Evolutionary conservation across 2,797 vertebrate species (phyloP).

Genomic region (Botia kubotai): DNA sequence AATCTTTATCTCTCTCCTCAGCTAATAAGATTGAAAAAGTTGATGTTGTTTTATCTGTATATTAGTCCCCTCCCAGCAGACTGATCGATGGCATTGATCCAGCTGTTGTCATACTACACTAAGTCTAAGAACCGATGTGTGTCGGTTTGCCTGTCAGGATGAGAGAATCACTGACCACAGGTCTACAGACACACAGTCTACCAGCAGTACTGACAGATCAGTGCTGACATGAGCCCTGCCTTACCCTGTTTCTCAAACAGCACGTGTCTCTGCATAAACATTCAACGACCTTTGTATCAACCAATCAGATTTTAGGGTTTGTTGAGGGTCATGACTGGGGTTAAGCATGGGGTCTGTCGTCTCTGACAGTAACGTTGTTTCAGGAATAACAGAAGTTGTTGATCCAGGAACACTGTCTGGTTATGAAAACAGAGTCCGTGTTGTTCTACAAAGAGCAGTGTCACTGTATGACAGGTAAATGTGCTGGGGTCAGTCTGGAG

Average conservation of each 20-base stretch:
- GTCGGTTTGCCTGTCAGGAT: neutral
- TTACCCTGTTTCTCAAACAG: neutral
- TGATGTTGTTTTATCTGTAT: neutral
- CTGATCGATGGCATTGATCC: conserved; percentile 34
- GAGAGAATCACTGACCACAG: neutral
- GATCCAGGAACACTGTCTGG: neutral
- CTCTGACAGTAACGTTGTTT: neutral
- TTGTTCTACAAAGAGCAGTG: neutral
- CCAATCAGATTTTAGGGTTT: neutral
- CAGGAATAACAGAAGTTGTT: neutral
- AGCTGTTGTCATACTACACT: conserved; percentile 9
- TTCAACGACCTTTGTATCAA: neutral
- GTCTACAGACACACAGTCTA: conserved; percentile 6
- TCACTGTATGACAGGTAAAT: conserved; percentile 33
- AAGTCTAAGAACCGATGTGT: conserved; percentile 1
- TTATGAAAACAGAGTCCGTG: neutral
- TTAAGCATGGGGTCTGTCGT: neutral
- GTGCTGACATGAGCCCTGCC: neutral
- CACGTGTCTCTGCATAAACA: neutral
- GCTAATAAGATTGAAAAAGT: neutral
- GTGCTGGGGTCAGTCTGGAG: conserved; percentile 32
- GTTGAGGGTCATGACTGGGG: neutral
- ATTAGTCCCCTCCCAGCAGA: conserved; percentile 22
- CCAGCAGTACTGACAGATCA: neutral
- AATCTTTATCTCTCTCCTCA: neutral